A percentile compares a stretch with the other conserved stretches of the same genome.
Conservation (phyloP, 1,140 invertebrate genomes). For the Euura lappo region DNA sequence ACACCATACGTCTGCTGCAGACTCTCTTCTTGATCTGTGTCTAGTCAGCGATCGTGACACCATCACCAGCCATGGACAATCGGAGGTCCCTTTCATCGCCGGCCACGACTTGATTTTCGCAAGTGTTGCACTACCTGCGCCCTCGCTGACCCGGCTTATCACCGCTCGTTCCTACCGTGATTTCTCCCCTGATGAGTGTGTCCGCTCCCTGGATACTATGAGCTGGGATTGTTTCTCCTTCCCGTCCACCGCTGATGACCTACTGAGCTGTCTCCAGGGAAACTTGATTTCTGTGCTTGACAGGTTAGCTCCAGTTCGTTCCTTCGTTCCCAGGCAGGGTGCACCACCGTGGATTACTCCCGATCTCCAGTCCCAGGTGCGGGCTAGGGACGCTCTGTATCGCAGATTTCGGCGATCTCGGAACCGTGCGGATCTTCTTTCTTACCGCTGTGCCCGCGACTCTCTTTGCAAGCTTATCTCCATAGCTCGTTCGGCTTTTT, state of each 20-base stretch:
- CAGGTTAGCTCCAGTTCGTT: not conserved
- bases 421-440: not conserved
- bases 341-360: not conserved
- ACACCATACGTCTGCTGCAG: slow-evolving; percentile 11
- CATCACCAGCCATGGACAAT: no score
- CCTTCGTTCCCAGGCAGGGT: not conserved
- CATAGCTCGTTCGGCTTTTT: not conserved
- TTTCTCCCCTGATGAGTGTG: no score
- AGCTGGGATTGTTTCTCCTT: no score
- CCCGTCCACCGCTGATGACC: not conserved
- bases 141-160: no score
- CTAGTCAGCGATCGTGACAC: no score
- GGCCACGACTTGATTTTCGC: no score
- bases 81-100: no score
- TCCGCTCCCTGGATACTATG: no score
- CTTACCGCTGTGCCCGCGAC: not conserved
- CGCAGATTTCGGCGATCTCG: not conserved
- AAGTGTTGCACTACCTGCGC: no score
- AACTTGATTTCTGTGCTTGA: not conserved
- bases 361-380: not conserved
- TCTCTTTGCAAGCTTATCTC: not conserved
- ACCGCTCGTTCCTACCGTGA: no score
- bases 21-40: no score
- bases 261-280: not conserved
- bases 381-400: not conserved